Base-by-base conservation (phyloP, 1,140 invertebrate species). In the Drosophila oshimai region DNA sequence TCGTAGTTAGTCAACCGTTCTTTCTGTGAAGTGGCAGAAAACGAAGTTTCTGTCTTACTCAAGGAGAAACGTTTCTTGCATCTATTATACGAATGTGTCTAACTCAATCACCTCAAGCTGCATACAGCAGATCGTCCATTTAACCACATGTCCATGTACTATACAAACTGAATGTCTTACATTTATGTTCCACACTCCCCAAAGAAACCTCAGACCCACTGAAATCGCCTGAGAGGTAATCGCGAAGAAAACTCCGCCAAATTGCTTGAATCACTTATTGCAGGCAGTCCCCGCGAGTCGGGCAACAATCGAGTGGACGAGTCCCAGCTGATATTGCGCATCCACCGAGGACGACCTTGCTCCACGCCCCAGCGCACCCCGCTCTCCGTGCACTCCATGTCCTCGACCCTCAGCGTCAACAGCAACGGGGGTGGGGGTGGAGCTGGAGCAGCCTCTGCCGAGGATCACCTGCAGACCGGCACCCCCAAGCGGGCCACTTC, bases 311-410 rank as follows among this genome's bases (percentile, higher is more conserved):
- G 95, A 36, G 95, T 96, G 79, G 95, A 97, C 71, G 96, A 98
- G 87, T 96, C 97, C 90, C 94, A 96, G 33, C 92, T 99, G 24
- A 98, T 98, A 0, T 91, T 99, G 60, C 94, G 98, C 53, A 98
- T 99, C 74, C 98, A 99, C 91, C 93, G 97, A 5, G 97, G 97
- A 3, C 75, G 89, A 26, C 89, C 89, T 3, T 84, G 86, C 29
- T 74, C 81, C 44, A 89, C 88, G 15, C 84, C 88, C 7, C 87
- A 89, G 26, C 74, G 84, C 9, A 90, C 87, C 0, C 87, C 87
- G 0, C 84, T 88, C n/a, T 90, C 88, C 9, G 80, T 88, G 46
- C 84, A 90, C 71, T 89, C 88, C 6, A 89, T 89, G 89, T 88
- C 86, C 34, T 90, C 89, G 31, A 90, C 89, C 6, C 53, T 90